Conservation (phyloP, 2,888 invertebrate species). For the Polylopha cassiicola region DNA sequence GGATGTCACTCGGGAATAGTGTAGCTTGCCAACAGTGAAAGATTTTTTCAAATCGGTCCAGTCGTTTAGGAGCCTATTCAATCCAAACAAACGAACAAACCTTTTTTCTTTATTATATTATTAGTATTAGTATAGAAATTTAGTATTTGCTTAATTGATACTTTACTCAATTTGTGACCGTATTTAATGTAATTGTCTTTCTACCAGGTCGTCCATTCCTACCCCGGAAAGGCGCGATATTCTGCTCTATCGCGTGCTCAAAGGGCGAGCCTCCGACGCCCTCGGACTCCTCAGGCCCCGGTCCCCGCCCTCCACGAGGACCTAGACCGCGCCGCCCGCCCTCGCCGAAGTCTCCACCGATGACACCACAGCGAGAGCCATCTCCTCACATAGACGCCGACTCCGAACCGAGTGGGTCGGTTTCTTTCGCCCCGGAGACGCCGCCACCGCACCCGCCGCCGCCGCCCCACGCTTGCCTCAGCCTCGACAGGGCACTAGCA, state of each 20-base stretch:
- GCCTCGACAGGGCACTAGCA: slow-evolving; percentile 63
- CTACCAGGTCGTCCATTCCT: slow-evolving; percentile 88
- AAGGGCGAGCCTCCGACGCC: slow-evolving; percentile 93
- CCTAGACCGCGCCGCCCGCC: slow-evolving; percentile 74
- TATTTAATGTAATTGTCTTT: neutral
- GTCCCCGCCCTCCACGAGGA: slow-evolving; percentile 79
- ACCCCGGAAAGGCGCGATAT: slow-evolving; percentile 94
- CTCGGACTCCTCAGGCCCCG: slow-evolving; percentile 87
- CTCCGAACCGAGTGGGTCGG: slow-evolving; percentile 77
- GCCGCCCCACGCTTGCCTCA: slow-evolving; percentile 63
- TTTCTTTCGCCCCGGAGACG: slow-evolving; percentile 73
- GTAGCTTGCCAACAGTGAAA: no score
- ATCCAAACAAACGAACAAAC: no score
- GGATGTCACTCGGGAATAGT: no score
- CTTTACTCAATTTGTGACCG: no score
- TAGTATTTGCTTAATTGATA: no score
- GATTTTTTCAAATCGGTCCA: no score
- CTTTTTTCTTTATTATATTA: no score
- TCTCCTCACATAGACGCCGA: slow-evolving; percentile 79
- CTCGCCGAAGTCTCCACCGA: slow-evolving; percentile 78
- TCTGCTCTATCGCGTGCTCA: slow-evolving; percentile 96
- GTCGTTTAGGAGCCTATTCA: no score
- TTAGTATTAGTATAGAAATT: no score
- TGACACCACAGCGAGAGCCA: slow-evolving; percentile 77
- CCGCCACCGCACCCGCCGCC: slow-evolving; percentile 71